Conservation (phyloP, 2,113 vertebrate species). For the Urocolius indicus region DNA sequence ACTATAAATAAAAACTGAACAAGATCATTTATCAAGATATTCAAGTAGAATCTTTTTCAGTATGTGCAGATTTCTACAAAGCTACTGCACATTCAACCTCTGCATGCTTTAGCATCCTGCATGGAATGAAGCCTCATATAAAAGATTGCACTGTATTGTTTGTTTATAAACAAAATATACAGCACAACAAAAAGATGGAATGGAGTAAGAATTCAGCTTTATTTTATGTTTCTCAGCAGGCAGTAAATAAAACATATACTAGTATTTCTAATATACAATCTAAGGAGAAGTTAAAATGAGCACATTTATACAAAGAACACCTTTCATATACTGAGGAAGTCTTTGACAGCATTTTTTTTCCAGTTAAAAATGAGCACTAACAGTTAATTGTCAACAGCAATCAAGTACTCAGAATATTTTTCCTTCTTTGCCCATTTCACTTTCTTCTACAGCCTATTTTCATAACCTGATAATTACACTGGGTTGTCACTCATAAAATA, state of each 20-base stretch:
- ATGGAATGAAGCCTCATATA: background rate
- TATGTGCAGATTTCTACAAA: background rate
- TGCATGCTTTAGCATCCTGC: background rate
- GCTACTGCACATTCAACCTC: background rate
- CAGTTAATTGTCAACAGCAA: background rate
- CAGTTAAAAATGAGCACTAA: background rate
- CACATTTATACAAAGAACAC: slow-evolving; percentile 5
- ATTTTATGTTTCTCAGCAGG: background rate
- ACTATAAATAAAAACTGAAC: background rate
- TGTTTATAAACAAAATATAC: slow-evolving; percentile 18
- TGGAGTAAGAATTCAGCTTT: background rate
- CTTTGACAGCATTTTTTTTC: background rate
- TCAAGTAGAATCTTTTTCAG: background rate
- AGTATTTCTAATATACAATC: background rate
- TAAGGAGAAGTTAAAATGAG: slow-evolving; percentile 5
- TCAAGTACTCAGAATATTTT: background rate
- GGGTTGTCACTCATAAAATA: slow-evolving; percentile 14
- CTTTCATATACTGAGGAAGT: background rate
- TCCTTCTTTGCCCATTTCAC: background rate
- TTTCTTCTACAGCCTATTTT: slow-evolving; percentile 37
- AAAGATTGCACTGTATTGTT: background rate
- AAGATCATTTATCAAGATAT: background rate
- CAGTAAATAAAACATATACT: slow-evolving; percentile 29
- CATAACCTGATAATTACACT: slow-evolving; percentile 22
- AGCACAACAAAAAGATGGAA: background rate